A percentile compares a stretch with the other conserved stretches of the same genome.
These are phyloP conservation scores for Bombus cullumanus DNA, from an alignment of 1,140 invertebrate genomes.

Conservation along the genomic window DNA sequence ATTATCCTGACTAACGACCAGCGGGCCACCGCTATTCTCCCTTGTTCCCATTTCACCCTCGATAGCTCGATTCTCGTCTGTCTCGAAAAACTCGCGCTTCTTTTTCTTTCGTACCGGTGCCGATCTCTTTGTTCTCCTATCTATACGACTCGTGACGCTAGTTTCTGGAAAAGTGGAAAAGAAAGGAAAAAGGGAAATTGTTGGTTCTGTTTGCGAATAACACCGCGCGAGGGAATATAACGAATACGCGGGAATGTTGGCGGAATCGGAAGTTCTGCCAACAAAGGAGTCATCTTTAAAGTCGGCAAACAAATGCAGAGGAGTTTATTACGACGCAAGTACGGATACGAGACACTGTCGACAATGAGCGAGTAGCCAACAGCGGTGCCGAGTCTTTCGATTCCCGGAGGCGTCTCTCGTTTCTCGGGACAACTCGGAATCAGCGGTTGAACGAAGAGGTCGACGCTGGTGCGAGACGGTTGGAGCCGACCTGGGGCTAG, in stretches of 20 bases:
- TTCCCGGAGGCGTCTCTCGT: slow-evolving; percentile 59
- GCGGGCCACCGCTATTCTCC: slow-evolving; percentile 11
- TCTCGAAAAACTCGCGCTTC: neutral
- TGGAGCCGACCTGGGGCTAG: slow-evolving; percentile 58
- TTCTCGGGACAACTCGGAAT: slow-evolving; percentile 15
- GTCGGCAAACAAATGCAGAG: neutral
- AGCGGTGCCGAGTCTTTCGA: slow-evolving; percentile 43
- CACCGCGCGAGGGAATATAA: neutral
- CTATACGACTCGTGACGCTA: too few species aligned
- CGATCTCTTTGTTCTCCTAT: neutral
- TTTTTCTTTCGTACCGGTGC: neutral
- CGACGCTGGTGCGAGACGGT: slow-evolving; percentile 41
- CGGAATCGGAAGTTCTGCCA: slow-evolving; percentile 3
- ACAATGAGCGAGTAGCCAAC: slow-evolving; percentile 44
- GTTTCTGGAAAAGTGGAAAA: neutral
- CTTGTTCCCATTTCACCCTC: slow-evolving; percentile 26
- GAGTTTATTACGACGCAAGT: slow-evolving; percentile 29
- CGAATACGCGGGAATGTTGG: neutral
- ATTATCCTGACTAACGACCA: slow-evolving; percentile 60
- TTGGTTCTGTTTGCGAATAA: neutral
- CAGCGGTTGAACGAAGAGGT: slow-evolving; percentile 27
- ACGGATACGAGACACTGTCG: slow-evolving; percentile 37
- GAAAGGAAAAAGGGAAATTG: neutral
- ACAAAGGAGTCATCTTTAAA: slow-evolving; percentile 21
- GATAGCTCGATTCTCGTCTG: slow-evolving; percentile 18